A percentile compares a stretch with the other conserved stretches of the same genome.
Conservation (phyloP, 2,888 invertebrate genomes). For the Scrobipalpa atriplicella region DNA sequence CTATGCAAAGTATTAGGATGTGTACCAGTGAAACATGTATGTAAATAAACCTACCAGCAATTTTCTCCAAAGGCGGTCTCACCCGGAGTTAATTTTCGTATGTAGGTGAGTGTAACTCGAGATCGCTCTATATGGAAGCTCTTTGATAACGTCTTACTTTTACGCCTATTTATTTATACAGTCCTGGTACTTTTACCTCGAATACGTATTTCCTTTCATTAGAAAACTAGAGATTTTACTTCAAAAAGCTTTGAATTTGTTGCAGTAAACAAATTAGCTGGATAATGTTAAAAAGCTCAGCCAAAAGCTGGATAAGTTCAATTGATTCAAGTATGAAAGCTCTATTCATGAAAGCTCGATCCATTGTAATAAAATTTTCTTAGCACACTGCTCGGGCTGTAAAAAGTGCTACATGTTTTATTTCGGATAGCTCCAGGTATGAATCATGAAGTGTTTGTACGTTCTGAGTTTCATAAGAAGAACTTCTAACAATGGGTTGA, state of each 20-base stretch:
- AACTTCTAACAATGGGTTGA: background rate
- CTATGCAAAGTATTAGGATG: background rate
- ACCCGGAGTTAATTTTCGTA: conserved; percentile 44
- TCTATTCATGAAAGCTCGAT: conserved; percentile 4
- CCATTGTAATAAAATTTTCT: conserved; percentile 2
- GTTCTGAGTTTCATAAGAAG: background rate
- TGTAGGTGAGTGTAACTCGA: conserved; percentile 37
- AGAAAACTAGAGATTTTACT: background rate
- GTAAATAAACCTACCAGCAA: conserved; percentile 25
- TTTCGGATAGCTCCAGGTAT: background rate
- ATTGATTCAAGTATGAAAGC: conserved; percentile 3
- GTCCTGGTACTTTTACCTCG: conserved; percentile 41
- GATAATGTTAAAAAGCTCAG: conserved; percentile 6
- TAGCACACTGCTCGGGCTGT: background rate
- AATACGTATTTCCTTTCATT: conserved; percentile 4
- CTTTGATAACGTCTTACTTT: conserved; percentile 46
- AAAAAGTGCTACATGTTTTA: conserved; percentile 15
- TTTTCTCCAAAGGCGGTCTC: conserved; percentile 22
- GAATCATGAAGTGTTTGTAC: background rate
- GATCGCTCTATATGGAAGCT: conserved; percentile 12
- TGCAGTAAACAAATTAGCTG: conserved; percentile 16
- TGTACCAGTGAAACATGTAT: conserved; percentile 22
- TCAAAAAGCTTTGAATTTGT: conserved; percentile 13
- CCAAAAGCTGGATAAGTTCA: conserved; percentile 1
- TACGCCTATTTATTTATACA: conserved; percentile 43